Evolutionary conservation across 1,140 invertebrate species (phyloP).

Genomic region (Drosophila arawakana): DNA sequence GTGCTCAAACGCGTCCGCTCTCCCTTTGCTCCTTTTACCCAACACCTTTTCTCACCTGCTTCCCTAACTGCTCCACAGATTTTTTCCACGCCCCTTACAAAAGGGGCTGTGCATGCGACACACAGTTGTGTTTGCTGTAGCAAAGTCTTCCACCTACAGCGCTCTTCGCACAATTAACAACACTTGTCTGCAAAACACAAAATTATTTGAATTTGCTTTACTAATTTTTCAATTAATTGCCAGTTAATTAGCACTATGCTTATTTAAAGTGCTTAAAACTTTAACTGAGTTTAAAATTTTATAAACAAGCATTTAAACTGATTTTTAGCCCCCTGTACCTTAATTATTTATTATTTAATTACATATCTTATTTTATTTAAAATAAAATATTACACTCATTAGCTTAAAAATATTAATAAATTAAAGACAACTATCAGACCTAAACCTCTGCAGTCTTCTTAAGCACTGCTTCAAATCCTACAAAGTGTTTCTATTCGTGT

Average conservation of each 20-base stretch:
- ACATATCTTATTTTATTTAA: no score
- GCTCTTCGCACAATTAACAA: neutral
- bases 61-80: neutral
- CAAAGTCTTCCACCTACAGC: slow-evolving; percentile 21
- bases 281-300: no score
- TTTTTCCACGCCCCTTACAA: slow-evolving; percentile 13
- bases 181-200: neutral
- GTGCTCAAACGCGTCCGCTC: slow-evolving; percentile 54
- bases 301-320: no score
- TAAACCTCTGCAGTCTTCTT: no score
- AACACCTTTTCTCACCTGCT: slow-evolving; percentile 1
- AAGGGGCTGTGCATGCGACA: slow-evolving; percentile 25
- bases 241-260: no score
- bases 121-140: slow-evolving; percentile 26
- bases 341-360: neutral
- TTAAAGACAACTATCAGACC: no score
- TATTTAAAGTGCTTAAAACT: no score
- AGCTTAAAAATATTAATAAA: no score
- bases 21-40: neutral
- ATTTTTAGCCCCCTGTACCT: no score
- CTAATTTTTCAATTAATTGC: no score
- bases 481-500: slow-evolving; percentile 13
- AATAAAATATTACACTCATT: neutral
- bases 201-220: neutral
- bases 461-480: no score